Evolutionary conservation across 2,888 invertebrate species (phyloP).

Genomic region (Cantharis lateralis): DNA sequence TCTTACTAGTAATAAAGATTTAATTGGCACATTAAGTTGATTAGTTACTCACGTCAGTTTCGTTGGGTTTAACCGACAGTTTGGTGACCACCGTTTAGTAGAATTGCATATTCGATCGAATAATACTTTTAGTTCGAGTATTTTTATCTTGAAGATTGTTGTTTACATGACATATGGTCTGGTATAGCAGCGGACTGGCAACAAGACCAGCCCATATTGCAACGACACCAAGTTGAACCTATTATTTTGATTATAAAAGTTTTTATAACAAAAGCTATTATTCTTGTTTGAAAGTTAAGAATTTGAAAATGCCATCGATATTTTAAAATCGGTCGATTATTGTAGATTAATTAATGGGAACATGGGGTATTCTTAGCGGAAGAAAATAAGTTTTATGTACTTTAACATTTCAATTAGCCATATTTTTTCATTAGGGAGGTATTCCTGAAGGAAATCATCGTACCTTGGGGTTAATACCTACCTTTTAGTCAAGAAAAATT

Average conservation of each 20-base stretch:
- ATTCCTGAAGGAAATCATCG: not conserved
- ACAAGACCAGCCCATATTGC: not conserved
- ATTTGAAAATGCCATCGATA: not conserved
- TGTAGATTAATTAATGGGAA: not conserved
- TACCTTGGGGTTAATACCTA: not conserved
- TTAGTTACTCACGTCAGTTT: not conserved
- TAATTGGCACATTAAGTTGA: not conserved
- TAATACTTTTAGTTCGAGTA: not conserved
- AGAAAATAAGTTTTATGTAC: not conserved
- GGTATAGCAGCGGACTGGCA: not conserved
- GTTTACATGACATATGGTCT: conserved; percentile 2
- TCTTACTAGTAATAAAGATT: not conserved
- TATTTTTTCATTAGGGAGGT: not conserved
- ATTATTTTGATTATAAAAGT: not conserved
- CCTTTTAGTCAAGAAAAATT: not conserved
- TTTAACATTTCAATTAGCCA: not conserved
- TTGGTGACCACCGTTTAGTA: not conserved
- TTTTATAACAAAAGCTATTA: not conserved
- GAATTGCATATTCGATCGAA: not conserved
- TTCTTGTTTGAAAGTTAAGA: not conserved
- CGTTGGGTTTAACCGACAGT: not conserved
- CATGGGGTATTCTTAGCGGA: not conserved
- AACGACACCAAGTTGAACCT: not conserved
- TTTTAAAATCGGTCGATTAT: not conserved
- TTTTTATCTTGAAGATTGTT: not conserved